Base-by-base conservation (phyloP, 1,140 invertebrate species). In the Orchestia grillus region DNA sequence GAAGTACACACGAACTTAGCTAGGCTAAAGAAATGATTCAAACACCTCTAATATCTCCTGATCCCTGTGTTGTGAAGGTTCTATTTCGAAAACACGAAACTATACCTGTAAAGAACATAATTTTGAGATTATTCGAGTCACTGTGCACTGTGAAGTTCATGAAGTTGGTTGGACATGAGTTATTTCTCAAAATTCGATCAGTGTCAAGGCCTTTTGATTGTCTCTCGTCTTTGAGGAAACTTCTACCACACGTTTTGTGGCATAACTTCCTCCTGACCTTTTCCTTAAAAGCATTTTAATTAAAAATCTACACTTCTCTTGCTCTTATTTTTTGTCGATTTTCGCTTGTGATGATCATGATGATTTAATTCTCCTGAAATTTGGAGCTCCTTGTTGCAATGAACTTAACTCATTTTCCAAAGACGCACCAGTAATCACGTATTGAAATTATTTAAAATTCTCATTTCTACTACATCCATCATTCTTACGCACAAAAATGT, bases 121-220 rank as follows among this genome's bases (percentile, higher is more conserved):
- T 77, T 77, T 28, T 36, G 11, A 77, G 11, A 28, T 36, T 77
- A 19, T 36, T 77, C 11, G 28, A 8, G 36, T 77, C 3, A 3
- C 15, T 53, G 47, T 53, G 11, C 36, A 36, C 28, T 36, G 28
- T 23, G 62, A 3, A 77, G 62, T 77, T 77, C 62, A 77, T 77
- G 62, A 77, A 77, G 28, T 77, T 77, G 11, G 11, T 77, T 77
- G 15, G 62, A 3, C 62, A 77, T 3, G 42, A 44, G 11, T 91
- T 41, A 91, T 43, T 19, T 44, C 41, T 42, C 41, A 91, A 91
- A 43, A 91, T 91, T 91, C 88, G 88, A 91, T 91, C 88, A 91
- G 44, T 91, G 88, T 91, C 88, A 91, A 91, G 88, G 88, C 4
- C 88, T 19, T 41, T 91, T 44, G 88, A 41, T 91, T 91, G 23